Percentiles rank a stretch among this genome's conserved stretches.
Evolutionary conservation across 2,797 vertebrate species (phyloP).

Genomic region (Sebastes iracundus): DNA sequence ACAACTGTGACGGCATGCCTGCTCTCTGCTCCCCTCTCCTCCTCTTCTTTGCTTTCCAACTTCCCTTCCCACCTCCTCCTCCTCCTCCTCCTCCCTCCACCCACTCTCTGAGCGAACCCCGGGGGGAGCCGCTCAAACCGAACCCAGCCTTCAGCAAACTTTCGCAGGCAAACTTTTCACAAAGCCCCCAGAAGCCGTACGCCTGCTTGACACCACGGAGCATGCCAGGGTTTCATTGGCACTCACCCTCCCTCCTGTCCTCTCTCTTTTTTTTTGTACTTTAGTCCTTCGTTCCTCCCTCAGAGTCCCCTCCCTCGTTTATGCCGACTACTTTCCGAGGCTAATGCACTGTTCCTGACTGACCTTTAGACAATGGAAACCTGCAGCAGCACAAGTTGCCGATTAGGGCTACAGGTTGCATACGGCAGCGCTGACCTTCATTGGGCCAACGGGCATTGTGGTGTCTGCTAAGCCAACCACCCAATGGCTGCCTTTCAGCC

Average conservation of each 20-base stretch:
- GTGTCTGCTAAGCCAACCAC: constrained; percentile 54
- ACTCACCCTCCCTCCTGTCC: constrained; percentile 47
- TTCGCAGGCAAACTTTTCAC: constrained; percentile 72
- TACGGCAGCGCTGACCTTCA: constrained; percentile 68
- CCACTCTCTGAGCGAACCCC: constrained; percentile 42
- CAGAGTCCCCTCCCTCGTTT: constrained; percentile 55
- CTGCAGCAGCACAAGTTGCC: constrained; percentile 61
- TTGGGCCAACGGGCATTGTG: constrained; percentile 48
- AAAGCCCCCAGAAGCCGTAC: constrained; percentile 66
- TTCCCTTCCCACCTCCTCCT: constrained; percentile 11
- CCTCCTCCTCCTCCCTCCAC: constrained; percentile 18
- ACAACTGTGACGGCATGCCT: constrained; percentile 60
- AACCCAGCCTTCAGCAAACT: constrained; percentile 69
- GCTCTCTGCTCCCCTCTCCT: constrained; percentile 32
- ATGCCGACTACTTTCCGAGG: constrained; percentile 58
- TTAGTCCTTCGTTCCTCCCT: constrained; percentile 58
- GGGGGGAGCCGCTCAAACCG: constrained; percentile 56
- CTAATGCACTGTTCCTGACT: constrained; percentile 56
- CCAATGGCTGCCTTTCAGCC: constrained; percentile 34
- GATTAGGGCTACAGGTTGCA: constrained; percentile 70
- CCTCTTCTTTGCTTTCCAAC: constrained; percentile 23
- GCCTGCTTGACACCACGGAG: constrained; percentile 53
- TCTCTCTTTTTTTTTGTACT: constrained; percentile 45
- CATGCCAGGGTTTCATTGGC: constrained; percentile 59
- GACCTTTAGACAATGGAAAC: constrained; percentile 79